Conservation (phyloP, 2,797 vertebrate genomes). For the Helostoma temminkii region DNA sequence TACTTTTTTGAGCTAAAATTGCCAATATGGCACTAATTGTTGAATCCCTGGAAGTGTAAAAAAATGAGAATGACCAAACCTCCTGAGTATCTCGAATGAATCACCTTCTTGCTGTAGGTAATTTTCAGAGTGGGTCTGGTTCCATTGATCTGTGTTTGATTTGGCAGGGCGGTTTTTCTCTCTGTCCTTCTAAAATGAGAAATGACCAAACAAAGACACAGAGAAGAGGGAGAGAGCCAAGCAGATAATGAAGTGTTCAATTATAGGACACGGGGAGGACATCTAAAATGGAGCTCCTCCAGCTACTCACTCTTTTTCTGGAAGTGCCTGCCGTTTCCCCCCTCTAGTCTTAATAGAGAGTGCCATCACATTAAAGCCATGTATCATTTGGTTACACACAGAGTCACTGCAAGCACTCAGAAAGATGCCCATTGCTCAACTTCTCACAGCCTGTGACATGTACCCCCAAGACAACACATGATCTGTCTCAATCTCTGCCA, state of each 20-base stretch:
- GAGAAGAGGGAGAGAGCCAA: conserved; percentile 44
- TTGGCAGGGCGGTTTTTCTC: conserved; percentile 65
- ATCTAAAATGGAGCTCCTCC: conserved; percentile 65
- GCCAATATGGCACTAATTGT: conserved; percentile 25
- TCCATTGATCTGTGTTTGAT: conserved; percentile 66
- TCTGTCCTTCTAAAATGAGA: conserved; percentile 65
- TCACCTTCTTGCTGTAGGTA: conserved; percentile 46
- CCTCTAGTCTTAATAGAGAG: conserved; percentile 66
- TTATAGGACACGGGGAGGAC: conserved; percentile 73
- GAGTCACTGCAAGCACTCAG: conserved; percentile 47
- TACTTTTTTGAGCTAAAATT: neutral
- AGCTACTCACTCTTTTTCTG: conserved; percentile 59
- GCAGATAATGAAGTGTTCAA: conserved; percentile 83
- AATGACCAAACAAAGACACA: conserved; percentile 70
- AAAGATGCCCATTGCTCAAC: conserved; percentile 58
- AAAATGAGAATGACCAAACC: conserved; percentile 20
- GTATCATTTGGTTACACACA: conserved; percentile 73
- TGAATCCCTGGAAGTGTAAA: conserved; percentile 13
- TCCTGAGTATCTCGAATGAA: conserved; percentile 47
- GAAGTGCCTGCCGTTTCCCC: conserved; percentile 30
- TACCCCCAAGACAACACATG: conserved; percentile 36
- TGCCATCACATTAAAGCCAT: conserved; percentile 79
- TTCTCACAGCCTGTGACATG: conserved; percentile 37
- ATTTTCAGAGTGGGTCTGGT: conserved; percentile 50
- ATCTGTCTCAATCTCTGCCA: conserved; percentile 51